Percentiles rank a stretch among this genome's conserved stretches.
These are phyloP conservation scores for Druon quercuslanigerum DNA, from an alignment of 1,140 invertebrate species.

Conservation along the genomic window DNA sequence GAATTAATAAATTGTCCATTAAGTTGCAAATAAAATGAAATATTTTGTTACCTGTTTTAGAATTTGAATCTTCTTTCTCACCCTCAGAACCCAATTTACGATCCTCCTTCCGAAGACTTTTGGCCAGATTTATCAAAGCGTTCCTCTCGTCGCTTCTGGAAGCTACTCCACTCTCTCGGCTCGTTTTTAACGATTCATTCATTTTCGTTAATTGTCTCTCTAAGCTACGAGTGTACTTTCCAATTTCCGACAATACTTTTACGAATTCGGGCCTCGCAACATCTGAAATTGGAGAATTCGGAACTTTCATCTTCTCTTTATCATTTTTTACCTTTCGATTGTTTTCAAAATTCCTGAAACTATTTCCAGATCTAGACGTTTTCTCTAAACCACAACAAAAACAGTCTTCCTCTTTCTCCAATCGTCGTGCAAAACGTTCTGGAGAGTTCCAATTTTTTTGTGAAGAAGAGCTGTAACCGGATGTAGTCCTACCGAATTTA, in stretches of 20 bases:
- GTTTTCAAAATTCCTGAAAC: neutral
- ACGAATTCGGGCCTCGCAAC: neutral
- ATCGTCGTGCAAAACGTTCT: neutral
- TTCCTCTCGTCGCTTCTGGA: no score
- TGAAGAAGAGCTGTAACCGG: neutral
- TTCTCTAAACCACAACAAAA: neutral
- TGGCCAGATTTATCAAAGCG: no score
- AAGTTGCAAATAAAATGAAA: no score
- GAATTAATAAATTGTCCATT: no score
- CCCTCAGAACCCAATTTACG: no score
- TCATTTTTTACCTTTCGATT: neutral
- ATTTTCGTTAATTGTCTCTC: conserved; percentile 33
- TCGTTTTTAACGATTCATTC: conserved; percentile 21
- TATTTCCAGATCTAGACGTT: neutral
- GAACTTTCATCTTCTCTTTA: neutral
- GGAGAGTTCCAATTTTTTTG: neutral
- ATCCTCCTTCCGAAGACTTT: no score
- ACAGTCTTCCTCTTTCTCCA: conserved; percentile 4
- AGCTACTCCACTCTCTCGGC: neutral
- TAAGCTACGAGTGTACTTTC: conserved; percentile 31
- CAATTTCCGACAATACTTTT: conserved; percentile 40
- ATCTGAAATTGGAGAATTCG: neutral
- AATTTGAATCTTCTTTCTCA: no score
- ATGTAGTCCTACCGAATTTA: neutral
- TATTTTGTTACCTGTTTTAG: no score